Evolutionary conservation across 1,140 invertebrate species (phyloP).

Genomic region (Rhopalosiphum padi): DNA sequence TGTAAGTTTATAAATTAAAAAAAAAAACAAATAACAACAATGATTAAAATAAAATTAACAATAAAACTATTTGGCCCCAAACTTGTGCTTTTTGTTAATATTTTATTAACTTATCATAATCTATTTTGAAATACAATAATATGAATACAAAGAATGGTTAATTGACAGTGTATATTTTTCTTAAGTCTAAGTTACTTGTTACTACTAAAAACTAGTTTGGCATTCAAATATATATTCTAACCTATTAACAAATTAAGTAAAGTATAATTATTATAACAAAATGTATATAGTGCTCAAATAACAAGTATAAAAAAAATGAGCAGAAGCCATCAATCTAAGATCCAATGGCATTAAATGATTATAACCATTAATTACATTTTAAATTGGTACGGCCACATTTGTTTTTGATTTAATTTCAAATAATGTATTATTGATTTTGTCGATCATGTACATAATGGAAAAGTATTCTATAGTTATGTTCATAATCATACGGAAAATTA

Average conservation of each 20-base stretch:
- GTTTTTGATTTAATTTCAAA: slow-evolving; percentile 8
- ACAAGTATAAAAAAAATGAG: slow-evolving; percentile 39
- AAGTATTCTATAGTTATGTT: slow-evolving; percentile 66
- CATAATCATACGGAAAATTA: slow-evolving; percentile 67
- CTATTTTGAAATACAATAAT: background rate
- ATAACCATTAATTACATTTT: background rate
- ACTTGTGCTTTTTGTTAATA: slow-evolving; percentile 5
- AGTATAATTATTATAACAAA: slow-evolving; percentile 2
- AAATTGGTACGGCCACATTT: background rate
- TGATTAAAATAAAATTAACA: slow-evolving; percentile 30
- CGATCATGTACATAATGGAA: slow-evolving; percentile 64
- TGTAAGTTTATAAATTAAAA: background rate
- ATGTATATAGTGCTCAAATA: background rate
- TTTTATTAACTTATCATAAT: background rate
- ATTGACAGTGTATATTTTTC: slow-evolving; percentile 1
- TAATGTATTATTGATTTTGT: background rate
- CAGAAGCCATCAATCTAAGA: background rate
- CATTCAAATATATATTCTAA: slow-evolving; percentile 6
- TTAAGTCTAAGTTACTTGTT: background rate
- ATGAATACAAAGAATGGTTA: background rate
- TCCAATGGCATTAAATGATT: background rate
- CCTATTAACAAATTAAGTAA: background rate
- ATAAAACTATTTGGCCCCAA: slow-evolving; percentile 34
- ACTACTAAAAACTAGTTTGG: background rate
- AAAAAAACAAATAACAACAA: background rate